These are phyloP conservation scores for Champsocephalus esox DNA, from an alignment of 2,797 vertebrate species.

Conservation along the genomic window DNA sequence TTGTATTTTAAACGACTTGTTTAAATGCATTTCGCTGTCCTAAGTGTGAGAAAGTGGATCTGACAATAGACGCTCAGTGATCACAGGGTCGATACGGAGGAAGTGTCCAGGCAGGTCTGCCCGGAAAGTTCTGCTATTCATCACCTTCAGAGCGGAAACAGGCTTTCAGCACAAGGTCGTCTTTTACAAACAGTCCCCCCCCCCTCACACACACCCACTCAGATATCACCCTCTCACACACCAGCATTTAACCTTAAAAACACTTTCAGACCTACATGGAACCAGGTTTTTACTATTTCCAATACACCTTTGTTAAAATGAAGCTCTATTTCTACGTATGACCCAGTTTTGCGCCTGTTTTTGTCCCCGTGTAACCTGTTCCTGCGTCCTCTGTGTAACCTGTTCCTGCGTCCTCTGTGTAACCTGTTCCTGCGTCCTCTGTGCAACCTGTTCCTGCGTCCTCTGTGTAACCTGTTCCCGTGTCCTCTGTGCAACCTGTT, in stretches of 20 bases:
- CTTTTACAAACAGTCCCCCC: slow-evolving; percentile 61
- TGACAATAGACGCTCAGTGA: slow-evolving; percentile 53
- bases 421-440: not conserved
- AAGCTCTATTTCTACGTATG: not conserved
- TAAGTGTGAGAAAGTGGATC: slow-evolving; percentile 51
- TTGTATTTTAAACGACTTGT: slow-evolving; percentile 9
- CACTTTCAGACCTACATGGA: not conserved
- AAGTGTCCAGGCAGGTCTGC: slow-evolving; percentile 75
- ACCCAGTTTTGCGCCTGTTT: not conserved
- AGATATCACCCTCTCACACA: slow-evolving; percentile 22
- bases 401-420: not conserved
- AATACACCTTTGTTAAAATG: not conserved
- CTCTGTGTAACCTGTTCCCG: too few relatives aligned
- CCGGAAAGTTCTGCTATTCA: slow-evolving; percentile 76
- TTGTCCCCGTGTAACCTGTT: not conserved
- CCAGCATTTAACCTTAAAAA: slow-evolving; percentile 3
- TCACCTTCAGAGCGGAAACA: slow-evolving; percentile 78
- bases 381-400: not conserved
- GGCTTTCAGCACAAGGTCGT: slow-evolving; percentile 79
- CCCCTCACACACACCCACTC: not conserved
- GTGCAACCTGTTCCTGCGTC: too few relatives aligned
- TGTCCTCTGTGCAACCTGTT: rapidly evolving
- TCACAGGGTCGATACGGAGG: slow-evolving; percentile 61
- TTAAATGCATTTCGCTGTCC: slow-evolving; percentile 28
- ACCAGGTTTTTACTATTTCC: not conserved